Base-by-base conservation (phyloP, 2,888 invertebrate genomes). In the Aricia artaxerxes region DNA sequence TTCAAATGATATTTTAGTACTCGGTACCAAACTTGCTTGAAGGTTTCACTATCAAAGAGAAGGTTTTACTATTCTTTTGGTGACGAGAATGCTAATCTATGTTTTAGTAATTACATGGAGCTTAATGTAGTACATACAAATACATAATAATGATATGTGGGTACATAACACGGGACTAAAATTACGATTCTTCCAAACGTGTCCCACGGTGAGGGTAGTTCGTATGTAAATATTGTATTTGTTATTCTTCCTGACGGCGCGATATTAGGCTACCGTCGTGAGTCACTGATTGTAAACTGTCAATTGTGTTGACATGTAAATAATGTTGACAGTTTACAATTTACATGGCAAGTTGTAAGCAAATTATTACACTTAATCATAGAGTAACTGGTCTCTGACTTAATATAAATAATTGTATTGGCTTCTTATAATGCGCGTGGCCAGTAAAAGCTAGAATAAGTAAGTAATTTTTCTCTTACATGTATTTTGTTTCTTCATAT, bases 191-290 rank as follows among this genome's bases (percentile, higher is more conserved):
- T 1, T 31, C 31, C 31, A 64, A 64, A 64, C 64, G 64, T 64
- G 64, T 64, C 24, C 60, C 53, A 69, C 61, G 49, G 72, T 2
- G 5, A 24, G 57, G 60, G 80, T 78, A 76, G 82, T 82, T 82
- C 82, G 79, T 80, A 82, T 82, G 82, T 78, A 82, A 82, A 84
- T 82, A 80, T 79, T 69, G 75, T 78, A 73, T 82, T 85, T 84
- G 81, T 84, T 85, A 85, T 85, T 84, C 85, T 78, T 81, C 80
- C 80, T 80, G 81, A 80, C 79, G 80, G 82, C 80, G 78, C 82
- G 80, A 83, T 82, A 85, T 84, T 84, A 84, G 84, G 84, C 85
- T 84, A 84, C 84, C 81, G 83, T 83, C 84, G 84, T 85, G 85
- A 84, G 84, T 83, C 81, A 80, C 83, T 84, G 80, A 76, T 83